A percentile compares a stretch with the other conserved stretches of the same genome.
Evolutionary conservation across 2,888 invertebrate genomes (phyloP).

Genomic region (Dioctria rufipes): DNA sequence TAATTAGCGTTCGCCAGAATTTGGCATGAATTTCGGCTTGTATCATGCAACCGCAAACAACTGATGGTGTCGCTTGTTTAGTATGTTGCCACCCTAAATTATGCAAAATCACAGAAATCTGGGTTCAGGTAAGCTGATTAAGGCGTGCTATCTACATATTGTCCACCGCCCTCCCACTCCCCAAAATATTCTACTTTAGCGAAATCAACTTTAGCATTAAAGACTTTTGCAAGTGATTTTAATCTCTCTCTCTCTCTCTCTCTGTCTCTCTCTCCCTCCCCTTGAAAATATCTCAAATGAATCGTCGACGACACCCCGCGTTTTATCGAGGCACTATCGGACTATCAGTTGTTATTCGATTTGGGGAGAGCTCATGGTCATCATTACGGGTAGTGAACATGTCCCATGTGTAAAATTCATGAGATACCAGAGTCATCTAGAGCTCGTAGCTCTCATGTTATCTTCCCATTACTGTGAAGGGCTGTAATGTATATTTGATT

Average conservation of each 20-base stretch:
- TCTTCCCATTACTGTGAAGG: constrained; percentile 36
- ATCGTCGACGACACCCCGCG: neutral
- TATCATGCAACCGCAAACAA: constrained; percentile 10
- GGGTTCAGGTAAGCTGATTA: constrained; percentile 11
- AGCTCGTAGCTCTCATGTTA: constrained; percentile 41
- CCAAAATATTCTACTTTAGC: neutral
- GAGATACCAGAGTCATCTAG: constrained; percentile 32
- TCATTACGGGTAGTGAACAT: constrained; percentile 47
- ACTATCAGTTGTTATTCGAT: constrained; percentile 26
- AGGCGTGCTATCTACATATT: constrained; percentile 2
- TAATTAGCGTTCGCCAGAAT: constrained; percentile 17
- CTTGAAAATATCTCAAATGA: constrained; percentile 3
- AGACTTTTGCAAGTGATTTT: constrained; percentile 1
- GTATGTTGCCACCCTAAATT: constrained; percentile 27
- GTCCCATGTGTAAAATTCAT: constrained; percentile 57
- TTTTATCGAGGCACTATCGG: constrained; percentile 6
- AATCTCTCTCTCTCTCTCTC: neutral
- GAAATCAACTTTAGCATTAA: constrained; percentile 3
- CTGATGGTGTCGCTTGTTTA: constrained; percentile 35
- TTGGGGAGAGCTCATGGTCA: constrained; percentile 42
- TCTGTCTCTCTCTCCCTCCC: too few relatives aligned
- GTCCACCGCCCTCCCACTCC: neutral
- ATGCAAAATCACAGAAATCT: constrained; percentile 37
- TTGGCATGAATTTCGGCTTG: constrained; percentile 15
- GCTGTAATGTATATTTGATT: constrained; percentile 53